Percentiles rank a stretch among this genome's conserved stretches.
These are phyloP conservation scores for Neopelma chrysocephalum DNA, from an alignment of 2,797 vertebrate genomes.

Conservation along the genomic window DNA sequence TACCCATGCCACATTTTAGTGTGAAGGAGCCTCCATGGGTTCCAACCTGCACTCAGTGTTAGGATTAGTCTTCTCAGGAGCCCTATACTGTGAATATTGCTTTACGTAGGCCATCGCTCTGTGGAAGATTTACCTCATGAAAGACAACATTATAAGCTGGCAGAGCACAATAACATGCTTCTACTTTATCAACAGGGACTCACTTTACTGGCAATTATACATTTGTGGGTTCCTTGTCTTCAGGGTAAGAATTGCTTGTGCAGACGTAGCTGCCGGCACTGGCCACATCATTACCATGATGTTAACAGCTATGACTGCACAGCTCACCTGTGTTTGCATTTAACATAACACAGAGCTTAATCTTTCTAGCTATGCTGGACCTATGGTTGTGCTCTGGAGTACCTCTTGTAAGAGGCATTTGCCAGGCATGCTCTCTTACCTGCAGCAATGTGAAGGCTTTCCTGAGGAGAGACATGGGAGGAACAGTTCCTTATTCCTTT, in stretches of 20 bases:
- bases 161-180: constrained; percentile 11
- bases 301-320: not conserved
- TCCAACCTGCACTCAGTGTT: not conserved
- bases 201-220: constrained; percentile 36
- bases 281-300: not conserved
- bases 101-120: not conserved
- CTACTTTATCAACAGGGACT: constrained; percentile 62
- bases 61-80: constrained; percentile 15
- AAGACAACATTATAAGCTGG: constrained; percentile 61
- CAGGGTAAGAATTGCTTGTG: not conserved
- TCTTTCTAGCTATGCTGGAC: not conserved
- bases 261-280: not conserved
- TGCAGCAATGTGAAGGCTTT: not conserved
- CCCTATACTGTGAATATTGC: not conserved
- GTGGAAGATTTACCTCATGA: constrained; percentile 11
- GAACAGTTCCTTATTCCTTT: not conserved
- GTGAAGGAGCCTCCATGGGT: not conserved
- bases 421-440: not conserved
- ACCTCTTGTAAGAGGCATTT: not conserved
- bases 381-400: not conserved
- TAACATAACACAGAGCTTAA: constrained; percentile 1
- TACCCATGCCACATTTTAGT: not conserved
- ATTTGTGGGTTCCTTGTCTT: not conserved
- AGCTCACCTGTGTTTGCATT: not conserved
- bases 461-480: fast-evolving